Conservation (phyloP, 2,888 invertebrate genomes). For the Miltochrista miniata region DNA sequence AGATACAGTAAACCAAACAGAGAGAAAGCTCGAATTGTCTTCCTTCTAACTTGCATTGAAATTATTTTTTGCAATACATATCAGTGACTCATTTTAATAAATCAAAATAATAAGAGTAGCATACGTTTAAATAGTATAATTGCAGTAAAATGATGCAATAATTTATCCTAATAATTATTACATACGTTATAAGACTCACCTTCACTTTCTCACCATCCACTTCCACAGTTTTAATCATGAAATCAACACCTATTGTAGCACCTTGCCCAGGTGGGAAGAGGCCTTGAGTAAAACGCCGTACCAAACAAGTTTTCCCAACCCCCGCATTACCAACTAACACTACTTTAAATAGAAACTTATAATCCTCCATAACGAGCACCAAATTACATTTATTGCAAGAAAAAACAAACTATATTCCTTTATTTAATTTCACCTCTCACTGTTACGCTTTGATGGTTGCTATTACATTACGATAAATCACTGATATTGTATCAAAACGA, state of each 20-base stretch:
- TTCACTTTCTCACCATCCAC: constrained; percentile 97
- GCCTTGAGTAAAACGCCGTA: constrained; percentile 98
- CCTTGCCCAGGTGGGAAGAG: constrained; percentile 99
- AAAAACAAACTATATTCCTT: constrained; percentile 26
- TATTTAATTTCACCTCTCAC: constrained; percentile 50
- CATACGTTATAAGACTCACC: constrained; percentile 74
- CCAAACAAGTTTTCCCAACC: constrained; percentile 98
- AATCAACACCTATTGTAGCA: constrained; percentile 99
- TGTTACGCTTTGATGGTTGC: constrained; percentile 68
- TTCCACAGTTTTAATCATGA: constrained; percentile 99
- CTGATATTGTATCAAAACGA: constrained; percentile 50
- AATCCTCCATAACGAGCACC: constrained; percentile 93
- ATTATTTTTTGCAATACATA: no score
- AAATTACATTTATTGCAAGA: constrained; percentile 63
- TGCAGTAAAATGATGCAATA: constrained; percentile 50
- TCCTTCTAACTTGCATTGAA: no score
- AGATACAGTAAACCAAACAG: no score
- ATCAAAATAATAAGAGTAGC: neutral
- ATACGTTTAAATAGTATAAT: neutral
- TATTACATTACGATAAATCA: constrained; percentile 53
- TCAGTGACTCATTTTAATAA: neutral
- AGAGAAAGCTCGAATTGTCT: no score
- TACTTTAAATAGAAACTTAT: constrained; percentile 99
- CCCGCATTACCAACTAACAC: constrained; percentile 99
- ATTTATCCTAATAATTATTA: constrained; percentile 38